These are phyloP conservation scores for Oxycera nigricornis DNA, from an alignment of 2,888 invertebrate species.

Conservation along the genomic window DNA sequence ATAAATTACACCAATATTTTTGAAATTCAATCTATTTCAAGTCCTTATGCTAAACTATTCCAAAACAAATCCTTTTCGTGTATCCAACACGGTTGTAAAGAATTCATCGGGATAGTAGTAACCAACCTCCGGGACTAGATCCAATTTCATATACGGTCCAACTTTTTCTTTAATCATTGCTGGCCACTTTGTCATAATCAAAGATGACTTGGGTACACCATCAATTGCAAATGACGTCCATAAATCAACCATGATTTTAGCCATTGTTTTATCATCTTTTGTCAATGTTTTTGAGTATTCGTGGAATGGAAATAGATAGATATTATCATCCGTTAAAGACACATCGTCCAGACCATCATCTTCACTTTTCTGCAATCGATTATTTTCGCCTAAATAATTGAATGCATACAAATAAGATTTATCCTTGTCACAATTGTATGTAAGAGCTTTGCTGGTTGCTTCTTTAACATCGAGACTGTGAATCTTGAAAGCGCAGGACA, in stretches of 20 bases:
- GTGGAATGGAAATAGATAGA: constrained; percentile 61
- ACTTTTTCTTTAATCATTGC: constrained; percentile 43
- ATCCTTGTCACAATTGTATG: constrained; percentile 45
- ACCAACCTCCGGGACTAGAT: constrained; percentile 38
- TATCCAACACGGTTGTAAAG: constrained; percentile 35
- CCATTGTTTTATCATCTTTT: constrained; percentile 52
- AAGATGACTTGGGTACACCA: constrained; percentile 44
- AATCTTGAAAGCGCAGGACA: too few species aligned
- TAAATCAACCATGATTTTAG: constrained; percentile 55
- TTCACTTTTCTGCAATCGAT: constrained; percentile 49
- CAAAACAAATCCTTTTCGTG: constrained; percentile 1
- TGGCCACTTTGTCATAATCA: constrained; percentile 40
- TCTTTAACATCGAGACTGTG: constrained; percentile 37
- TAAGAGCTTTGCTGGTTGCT: constrained; percentile 31
- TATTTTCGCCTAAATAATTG: constrained; percentile 53
- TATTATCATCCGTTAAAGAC: constrained; percentile 63
- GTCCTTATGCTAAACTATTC: background rate
- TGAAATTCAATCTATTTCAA: too few species aligned
- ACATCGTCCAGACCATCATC: constrained; percentile 48
- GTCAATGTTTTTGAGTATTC: constrained; percentile 49
- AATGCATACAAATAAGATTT: constrained; percentile 54
- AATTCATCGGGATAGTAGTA: constrained; percentile 45
- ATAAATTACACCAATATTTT: too few species aligned
- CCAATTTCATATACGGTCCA: constrained; percentile 49
- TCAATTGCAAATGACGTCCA: constrained; percentile 50